These are phyloP conservation scores for Heliconius charithonia DNA, from an alignment of 2,888 invertebrate genomes.

Conservation along the genomic window DNA sequence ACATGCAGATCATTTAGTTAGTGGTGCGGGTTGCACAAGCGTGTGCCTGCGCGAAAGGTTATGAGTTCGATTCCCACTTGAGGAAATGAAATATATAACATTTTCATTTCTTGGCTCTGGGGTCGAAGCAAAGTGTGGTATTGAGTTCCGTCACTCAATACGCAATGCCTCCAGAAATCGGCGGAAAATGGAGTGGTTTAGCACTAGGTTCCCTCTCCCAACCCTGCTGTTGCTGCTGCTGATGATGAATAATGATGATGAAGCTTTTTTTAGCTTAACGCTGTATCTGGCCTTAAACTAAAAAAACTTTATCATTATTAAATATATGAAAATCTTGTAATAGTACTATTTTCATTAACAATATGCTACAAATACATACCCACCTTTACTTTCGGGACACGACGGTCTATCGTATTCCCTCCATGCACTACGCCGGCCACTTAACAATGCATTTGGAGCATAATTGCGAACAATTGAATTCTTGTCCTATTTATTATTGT, in stretches of 20 bases:
- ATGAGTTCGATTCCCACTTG: background rate
- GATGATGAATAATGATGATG: too few relatives aligned
- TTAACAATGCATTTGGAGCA: constrained; percentile 41
- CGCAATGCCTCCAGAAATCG: background rate
- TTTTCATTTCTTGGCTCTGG: too few relatives aligned
- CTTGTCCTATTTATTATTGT: constrained; percentile 1
- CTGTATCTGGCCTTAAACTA: too few relatives aligned
- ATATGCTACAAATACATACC: background rate
- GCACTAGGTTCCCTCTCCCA: background rate
- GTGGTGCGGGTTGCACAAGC: background rate
- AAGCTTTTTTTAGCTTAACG: too few relatives aligned
- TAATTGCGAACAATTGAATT: constrained; percentile 13
- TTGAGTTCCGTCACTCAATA: too few relatives aligned
- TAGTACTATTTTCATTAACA: background rate
- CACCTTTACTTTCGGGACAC: constrained; percentile 18
- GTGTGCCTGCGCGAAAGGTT: background rate
- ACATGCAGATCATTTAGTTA: too few relatives aligned
- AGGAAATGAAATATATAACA: background rate
- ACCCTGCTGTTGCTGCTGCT: too few relatives aligned
- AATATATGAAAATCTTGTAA: too few relatives aligned
- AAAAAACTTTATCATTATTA: too few relatives aligned
- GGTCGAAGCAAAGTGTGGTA: too few relatives aligned
- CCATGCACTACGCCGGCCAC: constrained; percentile 32
- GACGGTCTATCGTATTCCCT: constrained; percentile 30
- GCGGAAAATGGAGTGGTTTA: background rate